phyloP scores from a whole-genome alignment of 2,888 invertebrate genomes.

The Caenorhabditis afra region DNA sequence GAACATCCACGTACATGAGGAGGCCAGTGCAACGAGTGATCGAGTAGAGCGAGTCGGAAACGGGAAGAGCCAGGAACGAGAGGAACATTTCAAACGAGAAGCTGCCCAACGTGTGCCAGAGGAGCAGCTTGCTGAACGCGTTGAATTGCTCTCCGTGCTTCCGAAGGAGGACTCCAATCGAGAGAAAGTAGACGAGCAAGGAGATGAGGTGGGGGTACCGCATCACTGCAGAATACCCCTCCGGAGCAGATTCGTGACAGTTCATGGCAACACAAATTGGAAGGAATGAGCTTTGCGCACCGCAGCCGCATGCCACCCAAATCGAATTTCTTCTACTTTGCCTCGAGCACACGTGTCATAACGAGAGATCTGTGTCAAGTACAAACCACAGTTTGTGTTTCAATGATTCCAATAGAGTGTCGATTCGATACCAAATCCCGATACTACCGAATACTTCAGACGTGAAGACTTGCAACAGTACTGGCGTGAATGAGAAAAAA shows the following conservation, averaged over 20 bases:
- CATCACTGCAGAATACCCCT: slow-evolving; percentile 9
- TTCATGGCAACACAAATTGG: slow-evolving; percentile 6
- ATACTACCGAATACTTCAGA: too few species aligned
- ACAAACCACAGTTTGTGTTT: slow-evolving; percentile 16
- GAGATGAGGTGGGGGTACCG: slow-evolving; percentile 24
- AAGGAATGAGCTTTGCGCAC: not conserved
- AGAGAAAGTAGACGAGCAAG: slow-evolving; percentile 2
- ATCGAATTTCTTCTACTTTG: slow-evolving; percentile 15
- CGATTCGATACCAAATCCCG: too few species aligned
- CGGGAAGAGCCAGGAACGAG: slow-evolving; percentile 26
- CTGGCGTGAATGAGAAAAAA: too few species aligned
- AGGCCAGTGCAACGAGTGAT: slow-evolving; percentile 7
- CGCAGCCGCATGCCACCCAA: not conserved
- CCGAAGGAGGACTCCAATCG: slow-evolving; percentile 6
- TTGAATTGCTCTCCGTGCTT: slow-evolving; percentile 28
- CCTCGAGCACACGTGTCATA: too few species aligned
- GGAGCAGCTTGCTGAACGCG: slow-evolving; percentile 23
- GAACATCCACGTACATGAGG: slow-evolving; percentile 31
- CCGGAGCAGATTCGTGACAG: slow-evolving; percentile 22
- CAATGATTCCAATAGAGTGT: too few species aligned
- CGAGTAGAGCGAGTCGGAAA: not conserved
- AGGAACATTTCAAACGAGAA: slow-evolving; percentile 35
- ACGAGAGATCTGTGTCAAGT: too few species aligned
- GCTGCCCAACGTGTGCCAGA: slow-evolving; percentile 44
- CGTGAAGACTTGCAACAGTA: too few species aligned